These are phyloP conservation scores for Hydropsyche betteni DNA, from an alignment of 2,888 invertebrate genomes.

Conservation along the genomic window DNA sequence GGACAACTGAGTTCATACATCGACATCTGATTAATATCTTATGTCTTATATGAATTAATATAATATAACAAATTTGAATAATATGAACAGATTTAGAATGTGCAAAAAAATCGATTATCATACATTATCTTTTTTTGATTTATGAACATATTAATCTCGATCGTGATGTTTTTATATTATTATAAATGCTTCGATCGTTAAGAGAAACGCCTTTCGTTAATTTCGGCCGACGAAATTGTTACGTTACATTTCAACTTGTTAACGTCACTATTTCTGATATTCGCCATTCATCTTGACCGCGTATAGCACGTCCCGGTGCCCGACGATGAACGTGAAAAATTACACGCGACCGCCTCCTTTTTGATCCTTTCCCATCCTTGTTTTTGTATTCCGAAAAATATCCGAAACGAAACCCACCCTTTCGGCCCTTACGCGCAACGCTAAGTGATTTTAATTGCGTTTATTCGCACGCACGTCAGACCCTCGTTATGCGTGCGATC, in stretches of 20 bases:
- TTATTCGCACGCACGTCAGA: constrained; percentile 49
- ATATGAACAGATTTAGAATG: too few species aligned
- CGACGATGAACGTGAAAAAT: constrained; percentile 10
- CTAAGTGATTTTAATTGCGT: constrained; percentile 51
- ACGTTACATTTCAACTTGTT: constrained; percentile 46
- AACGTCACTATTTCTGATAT: constrained; percentile 41
- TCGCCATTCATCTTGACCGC: constrained; percentile 30
- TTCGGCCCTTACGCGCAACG: constrained; percentile 37
- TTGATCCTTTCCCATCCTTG: too few species aligned
- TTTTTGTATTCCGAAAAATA: too few species aligned
- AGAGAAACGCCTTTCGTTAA: constrained; percentile 27
- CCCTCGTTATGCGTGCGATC: constrained; percentile 47
- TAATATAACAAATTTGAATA: too few species aligned
- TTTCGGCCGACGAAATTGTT: constrained; percentile 40
- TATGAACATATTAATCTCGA: too few species aligned
- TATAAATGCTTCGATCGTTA: neutral
- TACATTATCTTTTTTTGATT: too few species aligned
- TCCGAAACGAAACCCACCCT: too few species aligned
- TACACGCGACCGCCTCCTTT: neutral
- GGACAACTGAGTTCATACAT: too few species aligned
- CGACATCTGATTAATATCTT: too few species aligned
- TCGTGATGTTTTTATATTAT: neutral
- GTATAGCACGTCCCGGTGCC: neutral
- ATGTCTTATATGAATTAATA: too few species aligned
- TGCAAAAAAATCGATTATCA: too few species aligned